Evolutionary conservation across 2,888 invertebrate species (phyloP).

Genomic region (Polyommatus icarus): DNA sequence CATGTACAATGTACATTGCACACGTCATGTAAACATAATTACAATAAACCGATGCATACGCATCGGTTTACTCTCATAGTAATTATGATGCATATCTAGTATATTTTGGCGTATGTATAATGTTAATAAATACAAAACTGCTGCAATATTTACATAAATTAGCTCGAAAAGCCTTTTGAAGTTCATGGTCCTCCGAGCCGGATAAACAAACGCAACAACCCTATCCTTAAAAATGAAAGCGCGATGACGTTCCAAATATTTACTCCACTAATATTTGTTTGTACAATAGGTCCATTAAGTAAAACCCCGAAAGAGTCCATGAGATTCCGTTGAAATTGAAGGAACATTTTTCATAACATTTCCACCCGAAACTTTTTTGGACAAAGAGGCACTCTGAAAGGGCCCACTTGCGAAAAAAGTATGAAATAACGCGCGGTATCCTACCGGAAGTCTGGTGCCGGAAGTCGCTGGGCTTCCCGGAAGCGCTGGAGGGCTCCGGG

Average conservation of each 20-base stretch:
- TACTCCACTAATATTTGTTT: conserved; percentile 19
- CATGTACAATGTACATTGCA: neutral
- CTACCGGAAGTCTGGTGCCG: conserved; percentile 70
- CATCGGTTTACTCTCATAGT: no score
- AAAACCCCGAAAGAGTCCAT: conserved; percentile 17
- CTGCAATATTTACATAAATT: neutral
- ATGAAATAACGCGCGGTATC: conserved; percentile 67
- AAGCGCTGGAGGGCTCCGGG: conserved; percentile 69
- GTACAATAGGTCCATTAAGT: conserved; percentile 22
- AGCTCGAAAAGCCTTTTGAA: neutral
- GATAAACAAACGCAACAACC: conserved; percentile 12
- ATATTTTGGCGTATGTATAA: neutral
- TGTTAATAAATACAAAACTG: neutral
- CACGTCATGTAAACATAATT: no score
- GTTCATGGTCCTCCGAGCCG: neutral
- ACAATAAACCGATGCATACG: no score
- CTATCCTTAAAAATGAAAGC: conserved; percentile 14
- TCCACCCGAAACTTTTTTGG: conserved; percentile 54
- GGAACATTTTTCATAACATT: conserved; percentile 51
- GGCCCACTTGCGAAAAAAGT: conserved; percentile 66
- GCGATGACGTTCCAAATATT: conserved; percentile 21
- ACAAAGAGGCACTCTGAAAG: conserved; percentile 62
- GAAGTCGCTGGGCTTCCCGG: conserved; percentile 76
- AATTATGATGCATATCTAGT: no score
- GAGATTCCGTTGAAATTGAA: conserved; percentile 39